These are phyloP conservation scores for Polydrusus cervinus DNA, from an alignment of 2,888 invertebrate genomes.

Conservation along the genomic window DNA sequence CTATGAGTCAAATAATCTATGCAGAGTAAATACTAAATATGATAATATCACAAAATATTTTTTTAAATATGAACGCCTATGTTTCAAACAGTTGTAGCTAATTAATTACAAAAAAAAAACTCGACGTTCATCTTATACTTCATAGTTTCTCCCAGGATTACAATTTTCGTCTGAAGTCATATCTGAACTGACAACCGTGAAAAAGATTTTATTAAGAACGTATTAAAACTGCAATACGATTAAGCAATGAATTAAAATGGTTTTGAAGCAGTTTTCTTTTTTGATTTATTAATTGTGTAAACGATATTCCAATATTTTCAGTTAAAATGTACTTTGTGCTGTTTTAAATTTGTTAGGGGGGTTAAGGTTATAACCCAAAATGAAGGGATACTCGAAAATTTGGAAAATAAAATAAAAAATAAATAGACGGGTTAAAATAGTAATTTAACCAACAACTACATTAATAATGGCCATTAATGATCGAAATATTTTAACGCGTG, in stretches of 20 bases:
- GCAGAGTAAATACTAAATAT: not conserved
- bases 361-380: too few species aligned
- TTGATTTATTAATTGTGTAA: not conserved
- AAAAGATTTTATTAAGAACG: constrained; percentile 20
- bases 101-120: constrained; percentile 16
- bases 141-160: constrained; percentile 12
- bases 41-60: too few species aligned
- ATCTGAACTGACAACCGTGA: constrained; percentile 20
- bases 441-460: too few species aligned
- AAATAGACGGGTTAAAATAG: too few species aligned
- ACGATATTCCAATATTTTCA: too few species aligned
- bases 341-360: too few species aligned
- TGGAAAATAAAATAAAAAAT: too few species aligned
- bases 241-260: not conserved
- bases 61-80: not conserved
- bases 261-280: not conserved
- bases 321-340: too few species aligned
- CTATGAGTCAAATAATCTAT: too few species aligned
- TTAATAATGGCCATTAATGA: too few species aligned
- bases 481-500: too few species aligned
- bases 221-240: constrained; percentile 12
- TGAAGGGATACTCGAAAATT: too few species aligned
- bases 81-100: not conserved
- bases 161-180: not conserved
- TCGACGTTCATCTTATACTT: constrained; percentile 13